Evolutionary conservation across 1,140 invertebrate species (phyloP), one percentile per base, ranked within the genome.

Genomic region (Drosophila sturtevanti): DNA sequence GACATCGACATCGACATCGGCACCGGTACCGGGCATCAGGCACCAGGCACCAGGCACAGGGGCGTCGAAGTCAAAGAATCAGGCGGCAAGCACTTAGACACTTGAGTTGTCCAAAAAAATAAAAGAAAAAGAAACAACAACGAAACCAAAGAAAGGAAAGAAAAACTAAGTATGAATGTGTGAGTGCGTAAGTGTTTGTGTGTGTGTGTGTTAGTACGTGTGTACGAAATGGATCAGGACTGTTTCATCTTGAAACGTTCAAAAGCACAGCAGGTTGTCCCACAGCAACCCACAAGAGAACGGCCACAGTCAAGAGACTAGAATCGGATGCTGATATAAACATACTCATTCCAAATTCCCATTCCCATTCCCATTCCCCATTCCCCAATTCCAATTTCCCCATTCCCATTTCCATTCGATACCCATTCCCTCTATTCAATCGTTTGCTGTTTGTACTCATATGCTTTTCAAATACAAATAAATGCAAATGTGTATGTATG

Each of bases 191-290:
- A 31, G 41, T 16, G 18, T 24, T 72, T 22, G 34, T n/a, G 16
- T 41, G 41, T 16, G 18, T 24, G 24, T 48, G 12, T 9, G 38
- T 55, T 18, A 35, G 70, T 58, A 58, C 34, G 56, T 68, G 68
- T 59, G 27, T 44, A 70, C 60, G 51, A 86, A 79, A 81, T 86
- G 78, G 68, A 77, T 79, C 65, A 82, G 82, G 79, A 87, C 63
- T 86, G 82, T 86, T 86, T 86, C 82, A 86, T 86, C 82, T 86
- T 79, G 52, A 76, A 61, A 56, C 59, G 69, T 69, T 80, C 81
- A 77, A 85, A 81, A 77, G 82, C 82, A 86, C 82, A 86, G 82
- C 82, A 86, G 82, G 82, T 86, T 86, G 82, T 86, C 82, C 78
- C 41, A n/a, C 41, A 48, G 16, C 41, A 4, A 11, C 9, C 68